Evolutionary conservation across 2,888 invertebrate genomes (phyloP).

Genomic region (Drosophila imparisetae): DNA sequence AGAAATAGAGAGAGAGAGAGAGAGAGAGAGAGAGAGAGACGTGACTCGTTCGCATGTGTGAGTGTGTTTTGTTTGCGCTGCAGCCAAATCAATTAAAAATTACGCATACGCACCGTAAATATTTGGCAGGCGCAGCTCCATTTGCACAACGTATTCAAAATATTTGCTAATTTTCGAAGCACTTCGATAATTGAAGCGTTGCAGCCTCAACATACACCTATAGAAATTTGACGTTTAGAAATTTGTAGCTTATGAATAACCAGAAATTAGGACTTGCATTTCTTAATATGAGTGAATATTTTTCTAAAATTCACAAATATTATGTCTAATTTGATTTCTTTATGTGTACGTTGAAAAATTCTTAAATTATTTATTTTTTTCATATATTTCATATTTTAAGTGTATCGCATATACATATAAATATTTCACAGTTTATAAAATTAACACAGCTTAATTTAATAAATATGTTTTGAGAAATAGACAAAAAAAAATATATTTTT

Average conservation of each 20-base stretch:
- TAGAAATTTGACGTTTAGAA: not conserved
- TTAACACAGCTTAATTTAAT: not conserved
- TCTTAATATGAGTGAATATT: not conserved
- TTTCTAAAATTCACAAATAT: not conserved
- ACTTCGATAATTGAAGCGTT: conserved; percentile 52
- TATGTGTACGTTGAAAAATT: not conserved
- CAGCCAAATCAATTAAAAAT: conserved; percentile 79
- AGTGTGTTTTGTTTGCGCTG: conserved; percentile 60
- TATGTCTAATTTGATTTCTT: not conserved
- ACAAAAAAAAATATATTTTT: not conserved
- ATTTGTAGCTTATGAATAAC: no score
- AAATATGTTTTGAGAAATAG: no score
- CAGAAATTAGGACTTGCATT: not conserved
- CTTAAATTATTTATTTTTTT: not conserved
- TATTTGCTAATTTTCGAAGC: conserved; percentile 64
- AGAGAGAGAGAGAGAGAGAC: not conserved
- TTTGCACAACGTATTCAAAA: conserved; percentile 60
- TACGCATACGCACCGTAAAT: conserved; percentile 79
- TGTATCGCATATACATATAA: not conserved
- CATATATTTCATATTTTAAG: not conserved
- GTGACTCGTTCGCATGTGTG: conserved; percentile 38
- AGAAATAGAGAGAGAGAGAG: not conserved
- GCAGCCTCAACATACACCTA: not conserved
- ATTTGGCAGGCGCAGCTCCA: conserved; percentile 59
- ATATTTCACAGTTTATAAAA: not conserved